Evolutionary conservation across 2,888 invertebrate genomes (phyloP), one percentile per base, ranked within the genome.

Genomic region (Lasioglossum villosulum): DNA sequence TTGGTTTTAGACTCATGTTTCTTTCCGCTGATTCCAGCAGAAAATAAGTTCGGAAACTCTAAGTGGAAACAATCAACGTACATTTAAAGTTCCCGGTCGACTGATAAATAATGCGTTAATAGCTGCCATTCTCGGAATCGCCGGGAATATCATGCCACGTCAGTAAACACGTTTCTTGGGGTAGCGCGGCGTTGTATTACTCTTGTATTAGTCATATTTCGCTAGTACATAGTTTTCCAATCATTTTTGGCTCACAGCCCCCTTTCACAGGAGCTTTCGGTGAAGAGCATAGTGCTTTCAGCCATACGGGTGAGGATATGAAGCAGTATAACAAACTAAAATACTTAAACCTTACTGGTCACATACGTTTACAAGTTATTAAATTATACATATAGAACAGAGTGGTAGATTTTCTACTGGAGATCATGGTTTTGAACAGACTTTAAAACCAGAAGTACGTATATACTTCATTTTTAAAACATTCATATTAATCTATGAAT

Each of bases 21-120:
- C 23, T 68, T 37, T 68, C 34, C 23, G 10, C 68, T 68, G 23
- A 14, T n/a, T 68, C 23, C 16, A 10, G 23, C 30, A 16, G 30
- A 5, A n/a, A 48, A 81, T 27, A 30, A 45, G 37, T 39, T 66
- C 23, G 4, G 23, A 66, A 80, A 75, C 48, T 68, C 19, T 12
- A n/a, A 48, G 45, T 48, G 8, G 74, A 48, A 37, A 39, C 71
- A n/a, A 45, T 72, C 45, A 27, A 23, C 68, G 68, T 19, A 37
- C 37, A 68, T 37, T 66, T 66, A 66, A 72, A 70, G 39, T 70
- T 70, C 14, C 70, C n/a, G n/a, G 16, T 70, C n/a, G 39, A 23
- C 39, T 39, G 37, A 23, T 42, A 76, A 76, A 84, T 77, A 84
- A 78, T 19, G 78, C 27, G 73, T 70, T 59, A 70, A 74, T 74